phyloP scores from a whole-genome alignment of 2,797 vertebrate species.

The Lacerta viridis region DNA sequence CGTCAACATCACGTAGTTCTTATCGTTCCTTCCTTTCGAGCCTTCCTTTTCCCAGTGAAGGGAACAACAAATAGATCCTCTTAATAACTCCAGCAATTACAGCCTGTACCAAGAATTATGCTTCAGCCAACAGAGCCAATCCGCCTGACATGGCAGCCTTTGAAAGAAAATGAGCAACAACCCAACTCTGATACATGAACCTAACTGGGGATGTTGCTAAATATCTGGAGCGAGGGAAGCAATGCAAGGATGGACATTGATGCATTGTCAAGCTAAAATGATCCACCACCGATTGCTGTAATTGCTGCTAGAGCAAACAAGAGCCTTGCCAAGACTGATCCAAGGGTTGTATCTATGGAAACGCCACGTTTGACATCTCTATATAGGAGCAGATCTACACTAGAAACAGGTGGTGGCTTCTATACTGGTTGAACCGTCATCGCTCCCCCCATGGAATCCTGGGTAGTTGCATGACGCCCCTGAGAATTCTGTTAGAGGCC shows the following conservation, averaged over 20 bases:
- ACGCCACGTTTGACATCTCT: not conserved
- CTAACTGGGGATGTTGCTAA: not conserved
- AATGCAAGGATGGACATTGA: not conserved
- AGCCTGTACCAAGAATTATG: not conserved
- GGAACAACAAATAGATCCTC: not conserved
- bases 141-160: not conserved
- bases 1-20: not conserved
- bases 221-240: not conserved
- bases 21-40: not conserved
- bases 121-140: slow-evolving; percentile 7
- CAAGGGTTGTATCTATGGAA: not conserved
- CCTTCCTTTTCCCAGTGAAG: not conserved
- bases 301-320: not conserved
- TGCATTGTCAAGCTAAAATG: not conserved
- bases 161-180: not conserved
- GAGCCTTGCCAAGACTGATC: not conserved
- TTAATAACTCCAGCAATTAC: slow-evolving; percentile 12
- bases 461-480: too few species aligned
- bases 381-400: not conserved
- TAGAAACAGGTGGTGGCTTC: not conserved
- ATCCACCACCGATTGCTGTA: not conserved
- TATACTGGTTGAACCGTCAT: too few species aligned
- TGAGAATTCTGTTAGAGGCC: too few species aligned
- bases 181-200: not conserved
- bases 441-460: too few species aligned